A percentile compares a stretch with the other conserved stretches of the same genome.
Conservation (phyloP, 1,140 invertebrate species). For the Solenopsis fugax region DNA sequence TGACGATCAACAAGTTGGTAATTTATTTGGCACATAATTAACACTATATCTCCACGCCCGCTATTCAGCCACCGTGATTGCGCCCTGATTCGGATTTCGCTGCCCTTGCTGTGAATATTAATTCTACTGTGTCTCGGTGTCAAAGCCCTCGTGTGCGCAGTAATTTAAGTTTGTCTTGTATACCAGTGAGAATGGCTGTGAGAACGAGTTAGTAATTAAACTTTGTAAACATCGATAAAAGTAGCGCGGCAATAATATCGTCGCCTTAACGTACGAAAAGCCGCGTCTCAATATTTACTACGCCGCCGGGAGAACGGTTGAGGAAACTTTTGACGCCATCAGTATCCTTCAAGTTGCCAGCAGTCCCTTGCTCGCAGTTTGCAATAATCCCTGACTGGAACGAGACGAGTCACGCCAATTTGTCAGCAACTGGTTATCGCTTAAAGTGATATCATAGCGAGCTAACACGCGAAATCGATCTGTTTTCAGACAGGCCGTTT, state of each 20-base stretch:
- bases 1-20: constrained; percentile 76
- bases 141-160: constrained; percentile 58
- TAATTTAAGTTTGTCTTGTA: constrained; percentile 57
- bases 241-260: constrained; percentile 30
- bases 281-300: constrained; percentile 31
- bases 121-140: constrained; percentile 59
- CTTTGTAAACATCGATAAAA: constrained; percentile 52
- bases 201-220: constrained; percentile 38
- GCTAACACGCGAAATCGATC: neutral
- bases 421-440: constrained; percentile 9
- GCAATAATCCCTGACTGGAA: constrained; percentile 19
- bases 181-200: constrained; percentile 11
- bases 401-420: constrained; percentile 21
- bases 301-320: neutral
- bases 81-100: constrained; percentile 44
- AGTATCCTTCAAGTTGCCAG: neutral
- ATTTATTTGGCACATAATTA: constrained; percentile 72
- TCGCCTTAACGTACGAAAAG: constrained; percentile 36
- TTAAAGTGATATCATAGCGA: neutral
- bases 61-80: constrained; percentile 36
- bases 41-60: constrained; percentile 35
- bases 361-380: neutral
- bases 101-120: constrained; percentile 57
- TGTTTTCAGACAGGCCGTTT: neutral
- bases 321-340: constrained; percentile 34